Percentiles rank a stretch among this genome's conserved stretches.
These are phyloP conservation scores for Chrysolina oricalcia DNA, from an alignment of 2,888 invertebrate genomes.

Conservation along the genomic window DNA sequence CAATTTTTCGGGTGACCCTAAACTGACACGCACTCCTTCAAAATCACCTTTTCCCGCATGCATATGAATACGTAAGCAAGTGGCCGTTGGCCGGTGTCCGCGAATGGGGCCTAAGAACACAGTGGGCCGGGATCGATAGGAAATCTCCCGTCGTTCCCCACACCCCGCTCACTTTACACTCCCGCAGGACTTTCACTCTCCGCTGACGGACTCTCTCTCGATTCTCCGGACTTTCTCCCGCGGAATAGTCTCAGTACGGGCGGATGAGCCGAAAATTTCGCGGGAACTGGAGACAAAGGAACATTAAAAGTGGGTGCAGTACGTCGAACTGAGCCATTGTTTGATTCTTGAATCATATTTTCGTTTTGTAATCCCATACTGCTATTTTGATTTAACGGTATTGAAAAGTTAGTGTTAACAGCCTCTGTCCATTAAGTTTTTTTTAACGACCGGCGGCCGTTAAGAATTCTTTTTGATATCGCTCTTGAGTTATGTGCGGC, in stretches of 20 bases:
- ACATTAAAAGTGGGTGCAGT: not conserved
- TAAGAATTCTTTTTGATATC: too few relatives aligned
- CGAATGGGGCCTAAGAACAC: conserved; percentile 64
- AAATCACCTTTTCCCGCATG: conserved; percentile 54
- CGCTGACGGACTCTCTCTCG: conserved; percentile 59
- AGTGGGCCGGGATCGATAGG: conserved; percentile 69
- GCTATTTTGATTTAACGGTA: too few relatives aligned
- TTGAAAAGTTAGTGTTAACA: too few relatives aligned
- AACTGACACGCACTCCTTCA: conserved; percentile 48
- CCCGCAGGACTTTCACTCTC: conserved; percentile 72
- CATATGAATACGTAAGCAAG: conserved; percentile 71
- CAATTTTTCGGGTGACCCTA: conserved; percentile 49
- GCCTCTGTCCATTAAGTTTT: too few relatives aligned
- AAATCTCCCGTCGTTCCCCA: conserved; percentile 50
- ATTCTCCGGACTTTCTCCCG: conserved; percentile 66
- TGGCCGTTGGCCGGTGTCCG: conserved; percentile 69
- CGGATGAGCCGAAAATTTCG: conserved; percentile 27
- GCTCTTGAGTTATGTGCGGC: too few relatives aligned
- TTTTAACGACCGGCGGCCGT: too few relatives aligned
- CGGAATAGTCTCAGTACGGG: conserved; percentile 46
- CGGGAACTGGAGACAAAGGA: conserved; percentile 6
- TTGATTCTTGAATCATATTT: not conserved
- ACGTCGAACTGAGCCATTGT: not conserved
- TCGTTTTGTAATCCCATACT: too few relatives aligned
- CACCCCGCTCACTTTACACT: conserved; percentile 69